A percentile compares a stretch with the other conserved stretches of the same genome.
phyloP scores from a whole-genome alignment of 2,113 vertebrate species.

The Apodemus sylvaticus region DNA sequence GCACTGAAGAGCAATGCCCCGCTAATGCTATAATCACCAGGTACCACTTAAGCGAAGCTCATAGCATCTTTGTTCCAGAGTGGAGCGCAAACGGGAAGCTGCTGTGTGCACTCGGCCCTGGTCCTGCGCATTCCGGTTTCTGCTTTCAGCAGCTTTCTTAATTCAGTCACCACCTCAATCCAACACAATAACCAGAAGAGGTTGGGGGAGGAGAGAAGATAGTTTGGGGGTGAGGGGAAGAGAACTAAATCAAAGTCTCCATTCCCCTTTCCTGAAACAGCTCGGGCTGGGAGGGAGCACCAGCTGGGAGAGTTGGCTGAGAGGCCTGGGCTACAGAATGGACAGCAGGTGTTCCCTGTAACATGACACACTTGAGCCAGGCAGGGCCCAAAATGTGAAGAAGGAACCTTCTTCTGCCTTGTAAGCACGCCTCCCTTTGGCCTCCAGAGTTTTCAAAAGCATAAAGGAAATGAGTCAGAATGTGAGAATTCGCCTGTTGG shows the following conservation, averaged over 20 bases:
- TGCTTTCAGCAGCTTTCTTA: constrained; percentile 77
- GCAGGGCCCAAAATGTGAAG: constrained; percentile 66
- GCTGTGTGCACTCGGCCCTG: neutral
- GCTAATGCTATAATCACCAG: constrained; percentile 58
- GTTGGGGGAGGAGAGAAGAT: neutral
- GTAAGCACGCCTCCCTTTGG: constrained; percentile 79
- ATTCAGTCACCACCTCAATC: constrained; percentile 68
- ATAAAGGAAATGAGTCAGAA: constrained; percentile 85
- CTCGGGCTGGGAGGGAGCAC: constrained; percentile 31
- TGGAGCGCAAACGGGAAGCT: neutral
- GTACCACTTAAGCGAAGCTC: constrained; percentile 62
- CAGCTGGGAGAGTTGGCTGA: constrained; percentile 39
- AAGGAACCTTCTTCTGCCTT: constrained; percentile 82
- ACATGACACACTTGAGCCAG: constrained; percentile 77
- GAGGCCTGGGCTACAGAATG: constrained; percentile 61
- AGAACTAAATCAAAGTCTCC: constrained; percentile 59
- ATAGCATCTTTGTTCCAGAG: neutral
- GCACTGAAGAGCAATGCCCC: constrained; percentile 20
- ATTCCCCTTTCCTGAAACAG: constrained; percentile 27
- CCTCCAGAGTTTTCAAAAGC: constrained; percentile 81
- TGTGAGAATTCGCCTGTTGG: constrained; percentile 84
- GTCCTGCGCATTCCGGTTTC: constrained; percentile 39
- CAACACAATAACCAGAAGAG: constrained; percentile 57
- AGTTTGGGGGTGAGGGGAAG: neutral
- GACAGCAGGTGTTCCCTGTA: constrained; percentile 85